Evolutionary conservation across 2,113 vertebrate species (phyloP), one percentile per base, ranked within the genome.

Genomic region (Lutjanus erythropterus): DNA sequence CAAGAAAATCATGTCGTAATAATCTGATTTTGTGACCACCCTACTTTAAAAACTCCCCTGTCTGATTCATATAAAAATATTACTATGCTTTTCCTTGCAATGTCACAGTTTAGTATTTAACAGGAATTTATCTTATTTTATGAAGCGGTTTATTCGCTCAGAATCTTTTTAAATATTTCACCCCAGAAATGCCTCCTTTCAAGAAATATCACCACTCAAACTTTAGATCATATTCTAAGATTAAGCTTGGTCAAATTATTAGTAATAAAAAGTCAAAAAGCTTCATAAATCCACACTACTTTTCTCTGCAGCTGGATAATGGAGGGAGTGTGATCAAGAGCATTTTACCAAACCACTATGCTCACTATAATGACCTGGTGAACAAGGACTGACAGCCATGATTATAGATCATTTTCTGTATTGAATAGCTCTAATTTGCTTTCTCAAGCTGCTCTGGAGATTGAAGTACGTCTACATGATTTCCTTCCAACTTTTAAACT

Each of bases 341-440:
- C 10, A 29, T 42, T 69, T 14, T 49, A 11, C 14, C 29, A 27
- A 42, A 47, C 27, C 41, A 47, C 0, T 6, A 29, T 46, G 41
- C 47, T 65, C 25, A n/a, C 31, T 25, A 5, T 47, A 55, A 67
- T 67, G 52, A 71, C 14, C 16, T 60, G 15, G n/a, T 25, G 52
- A 78, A 21, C 52, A 59, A 11, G 35, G 16, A 23, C 33, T 75
- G n/a, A 42, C 18, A 62, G 4, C 29, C 23, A 47, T n/a, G 0
- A 55, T 37, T 52, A 18, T 10, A n/a, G 16, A 42, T 15, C 0
- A n/a, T 16, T 3, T 55, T 35, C 21, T 21, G 23, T 23, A 23
- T 4, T 18, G 0, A 78, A 78, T 23, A 44, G 15, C 53, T 66
- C 58, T 16, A 25, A 61, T 19, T 73, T 33, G 2, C 27, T 47